Evolutionary conservation across 2,113 vertebrate genomes (phyloP), one percentile per base, ranked within the genome.

Genomic region (Theropithecus gelada): DNA sequence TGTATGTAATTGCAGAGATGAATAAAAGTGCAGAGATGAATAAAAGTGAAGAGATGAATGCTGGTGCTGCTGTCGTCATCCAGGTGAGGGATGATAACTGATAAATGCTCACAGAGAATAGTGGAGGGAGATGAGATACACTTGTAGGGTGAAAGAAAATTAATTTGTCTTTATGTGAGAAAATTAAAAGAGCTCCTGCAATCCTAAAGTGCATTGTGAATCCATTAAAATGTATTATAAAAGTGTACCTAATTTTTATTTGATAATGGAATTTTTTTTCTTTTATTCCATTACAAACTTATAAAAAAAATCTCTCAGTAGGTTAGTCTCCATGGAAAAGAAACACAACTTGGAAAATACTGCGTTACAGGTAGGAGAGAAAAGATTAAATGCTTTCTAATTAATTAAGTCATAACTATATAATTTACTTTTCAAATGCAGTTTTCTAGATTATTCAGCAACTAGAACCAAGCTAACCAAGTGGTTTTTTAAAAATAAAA

Each of bases 371-470:
- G 27, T 52, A 81, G 75, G 38, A 66, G 6, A 55, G 17, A 93
- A 40, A 3, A 92, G 66, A 23, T 76, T 52, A 93, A 85, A 76
- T 81, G 64, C 30, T 83, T 91, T 89, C 16, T 89, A 78, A 64
- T 96, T 95, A 95, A 83, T n/a, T 82, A 92, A 91, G 30, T 92
- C 25, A 45, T 52, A 43, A 30, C 27, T 90, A 25, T 40, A 78
- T 64, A 96, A 83, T 11, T 93, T 90, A 61, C 55, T 88, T 89
- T 80, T 25, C 50, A 91, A 93, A 87, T 50, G 6, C 10, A 48
- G 16, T 92, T 96, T 95, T 96, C 20, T 73, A 93, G 80, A 92
- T 57, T 50, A 78, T 66, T 90, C 5, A 73, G 13, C 59, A 27
- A 0, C 35, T 18, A 35, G 7, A 88, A 70, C 70, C 35, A 78